Evolutionary conservation across 2,113 vertebrate genomes (phyloP).

Genomic region (Hystrix cristata): DNA sequence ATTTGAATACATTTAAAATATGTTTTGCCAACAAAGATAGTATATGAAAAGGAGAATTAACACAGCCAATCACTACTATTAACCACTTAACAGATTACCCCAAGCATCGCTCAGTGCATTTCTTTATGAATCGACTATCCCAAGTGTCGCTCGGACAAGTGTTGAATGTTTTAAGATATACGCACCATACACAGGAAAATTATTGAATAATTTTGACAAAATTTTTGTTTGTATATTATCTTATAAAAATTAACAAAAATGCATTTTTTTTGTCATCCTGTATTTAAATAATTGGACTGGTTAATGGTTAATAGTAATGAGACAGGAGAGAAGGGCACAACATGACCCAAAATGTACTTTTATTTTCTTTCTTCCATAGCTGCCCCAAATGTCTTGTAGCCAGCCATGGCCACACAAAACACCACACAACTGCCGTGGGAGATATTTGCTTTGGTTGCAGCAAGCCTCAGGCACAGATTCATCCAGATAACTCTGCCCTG

Average conservation of each 20-base stretch:
- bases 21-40: conserved; percentile 56
- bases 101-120: background rate
- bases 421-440: background rate
- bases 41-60: conserved; percentile 47
- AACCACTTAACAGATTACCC: background rate
- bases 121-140: background rate
- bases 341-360: background rate
- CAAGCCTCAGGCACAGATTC: background rate
- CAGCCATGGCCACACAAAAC: background rate
- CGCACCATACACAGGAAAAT: background rate
- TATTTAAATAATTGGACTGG: background rate
- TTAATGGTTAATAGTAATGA: background rate
- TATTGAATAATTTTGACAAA: background rate
- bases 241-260: background rate
- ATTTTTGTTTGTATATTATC: background rate
- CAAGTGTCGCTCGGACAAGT: background rate
- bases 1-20: conserved; percentile 55
- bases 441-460: background rate
- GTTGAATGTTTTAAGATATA: background rate
- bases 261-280: background rate
- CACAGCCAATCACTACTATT: conserved; percentile 26
- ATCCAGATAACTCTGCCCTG: background rate
- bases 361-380: background rate
- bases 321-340: background rate
- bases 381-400: background rate